Evolutionary conservation across 1,140 invertebrate genomes (phyloP).

Genomic region (Sarcophaga bullata): DNA sequence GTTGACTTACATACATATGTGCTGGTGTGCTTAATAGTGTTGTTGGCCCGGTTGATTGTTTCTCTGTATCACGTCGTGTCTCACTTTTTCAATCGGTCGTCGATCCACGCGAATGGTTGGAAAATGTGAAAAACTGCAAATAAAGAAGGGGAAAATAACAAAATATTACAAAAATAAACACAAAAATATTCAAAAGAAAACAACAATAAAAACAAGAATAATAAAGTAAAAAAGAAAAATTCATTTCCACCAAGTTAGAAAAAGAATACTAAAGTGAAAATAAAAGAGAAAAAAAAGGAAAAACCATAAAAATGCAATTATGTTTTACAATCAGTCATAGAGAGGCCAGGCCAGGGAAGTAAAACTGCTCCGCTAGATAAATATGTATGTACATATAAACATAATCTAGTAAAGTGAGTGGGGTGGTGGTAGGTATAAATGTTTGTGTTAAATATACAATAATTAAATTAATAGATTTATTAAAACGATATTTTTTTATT

Average conservation of each 20-base stretch:
- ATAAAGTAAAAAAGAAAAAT: constrained; percentile 18
- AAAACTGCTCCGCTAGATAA: background rate
- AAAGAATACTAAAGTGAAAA: too few species aligned
- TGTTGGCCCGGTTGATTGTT: background rate
- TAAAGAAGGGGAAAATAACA: constrained; percentile 30
- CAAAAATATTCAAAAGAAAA: constrained; percentile 33
- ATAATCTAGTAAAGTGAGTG: too few species aligned
- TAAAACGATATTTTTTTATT: too few species aligned
- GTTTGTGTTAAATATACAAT: background rate
- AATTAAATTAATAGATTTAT: background rate
- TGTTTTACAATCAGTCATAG: background rate
- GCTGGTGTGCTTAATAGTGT: background rate
- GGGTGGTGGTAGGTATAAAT: background rate
- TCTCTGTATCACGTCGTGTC: background rate
- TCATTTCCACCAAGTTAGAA: constrained; percentile 8
- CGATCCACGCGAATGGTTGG: constrained; percentile 24
- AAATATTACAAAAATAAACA: constrained; percentile 37
- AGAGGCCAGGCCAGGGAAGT: background rate
- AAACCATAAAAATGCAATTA: constrained; percentile 40
- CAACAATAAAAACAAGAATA: constrained; percentile 9
- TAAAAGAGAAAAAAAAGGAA: constrained; percentile 6
- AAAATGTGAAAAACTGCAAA: background rate
- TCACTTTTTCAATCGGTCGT: background rate
- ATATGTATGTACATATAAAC: too few species aligned
- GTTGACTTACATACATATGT: background rate